Evolutionary conservation across 2,888 invertebrate species (phyloP).

Genomic region (Cryptocheilus praepositus): DNA sequence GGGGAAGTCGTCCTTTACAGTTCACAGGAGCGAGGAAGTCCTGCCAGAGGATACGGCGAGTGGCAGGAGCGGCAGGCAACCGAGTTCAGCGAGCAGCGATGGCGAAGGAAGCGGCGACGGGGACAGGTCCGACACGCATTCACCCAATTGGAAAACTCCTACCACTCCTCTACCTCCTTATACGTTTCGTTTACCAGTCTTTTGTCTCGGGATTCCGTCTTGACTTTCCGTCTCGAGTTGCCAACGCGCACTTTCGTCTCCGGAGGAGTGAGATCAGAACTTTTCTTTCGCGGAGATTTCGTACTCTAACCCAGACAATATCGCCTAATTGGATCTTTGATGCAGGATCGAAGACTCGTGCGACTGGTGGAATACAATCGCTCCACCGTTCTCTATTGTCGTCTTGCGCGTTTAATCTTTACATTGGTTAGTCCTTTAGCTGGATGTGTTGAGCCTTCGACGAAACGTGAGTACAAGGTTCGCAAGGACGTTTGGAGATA

Average conservation of each 20-base stretch:
- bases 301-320: background rate
- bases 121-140: conserved; percentile 82
- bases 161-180: background rate
- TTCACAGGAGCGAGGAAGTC: conserved; percentile 98
- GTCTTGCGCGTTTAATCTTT: background rate
- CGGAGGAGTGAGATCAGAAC: conserved; percentile 35
- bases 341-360: no score
- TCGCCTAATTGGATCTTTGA: no score
- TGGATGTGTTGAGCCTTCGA: conserved; percentile 42
- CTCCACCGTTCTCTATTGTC: background rate
- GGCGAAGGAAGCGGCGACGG: conserved; percentile 90
- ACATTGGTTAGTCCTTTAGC: conserved; percentile 6
- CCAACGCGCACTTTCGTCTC: no score
- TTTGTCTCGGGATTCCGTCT: conserved; percentile 11
- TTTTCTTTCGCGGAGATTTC: conserved; percentile 2
- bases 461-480: conserved; percentile 53
- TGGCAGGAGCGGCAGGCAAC: conserved; percentile 80
- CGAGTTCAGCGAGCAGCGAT: conserved; percentile 95
- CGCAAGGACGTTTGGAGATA: conserved; percentile 48
- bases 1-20: conserved; percentile 96
- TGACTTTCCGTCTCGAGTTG: no score
- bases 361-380: no score
- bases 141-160: conserved; percentile 64
- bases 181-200: conserved; percentile 19
- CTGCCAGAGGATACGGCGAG: conserved; percentile 85